Percentiles rank a stretch among this genome's conserved stretches.
Evolutionary conservation across 2,113 vertebrate species (phyloP).

Genomic region (Solenodon paradoxus): DNA sequence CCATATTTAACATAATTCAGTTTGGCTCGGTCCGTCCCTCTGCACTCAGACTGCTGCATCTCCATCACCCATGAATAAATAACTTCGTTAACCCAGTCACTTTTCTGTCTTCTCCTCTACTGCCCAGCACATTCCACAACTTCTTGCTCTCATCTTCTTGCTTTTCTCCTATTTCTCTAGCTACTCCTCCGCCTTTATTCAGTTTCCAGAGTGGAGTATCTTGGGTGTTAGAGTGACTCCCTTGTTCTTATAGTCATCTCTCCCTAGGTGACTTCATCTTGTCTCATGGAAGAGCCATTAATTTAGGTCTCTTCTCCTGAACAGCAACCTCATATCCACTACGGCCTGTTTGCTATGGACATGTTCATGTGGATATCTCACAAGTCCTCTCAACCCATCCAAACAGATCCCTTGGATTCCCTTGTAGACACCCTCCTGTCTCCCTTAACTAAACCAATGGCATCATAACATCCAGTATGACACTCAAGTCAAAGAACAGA

Average conservation of each 20-base stretch:
- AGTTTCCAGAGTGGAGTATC: not conserved
- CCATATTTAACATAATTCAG: not conserved
- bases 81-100: no score
- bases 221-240: not conserved
- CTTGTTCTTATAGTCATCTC: not conserved
- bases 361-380: not conserved
- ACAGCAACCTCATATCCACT: not conserved
- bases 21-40: conserved; percentile 4
- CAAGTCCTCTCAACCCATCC: not conserved
- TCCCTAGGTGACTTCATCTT: conserved; percentile 20
- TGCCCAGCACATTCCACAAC: not conserved
- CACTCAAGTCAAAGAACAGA: not conserved
- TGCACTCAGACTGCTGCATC: no score
- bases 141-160: not conserved
- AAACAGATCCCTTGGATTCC: not conserved
- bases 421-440: not conserved
- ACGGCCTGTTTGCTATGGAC: not conserved
- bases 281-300: not conserved
- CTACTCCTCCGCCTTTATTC: not conserved
- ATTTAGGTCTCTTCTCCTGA: not conserved
- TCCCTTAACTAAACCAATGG: not conserved
- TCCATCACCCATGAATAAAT: not conserved
- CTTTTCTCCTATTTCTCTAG: not conserved
- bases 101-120: not conserved
- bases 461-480: not conserved